These are phyloP conservation scores for Gymnobelideus leadbeateri DNA, from an alignment of 2,113 vertebrate species.

Conservation along the genomic window DNA sequence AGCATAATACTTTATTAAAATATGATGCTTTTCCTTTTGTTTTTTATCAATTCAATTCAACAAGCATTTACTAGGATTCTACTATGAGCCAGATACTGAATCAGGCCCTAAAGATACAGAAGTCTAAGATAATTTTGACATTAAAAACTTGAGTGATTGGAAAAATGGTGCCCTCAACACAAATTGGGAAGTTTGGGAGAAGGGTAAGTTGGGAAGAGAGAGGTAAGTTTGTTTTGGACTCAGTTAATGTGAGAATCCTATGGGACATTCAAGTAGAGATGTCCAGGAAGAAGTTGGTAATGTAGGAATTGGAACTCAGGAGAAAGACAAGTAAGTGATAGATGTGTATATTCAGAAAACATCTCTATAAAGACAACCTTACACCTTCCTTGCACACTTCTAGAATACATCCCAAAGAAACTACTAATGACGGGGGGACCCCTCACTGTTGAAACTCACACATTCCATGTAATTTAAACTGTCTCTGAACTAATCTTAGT, in stretches of 20 bases:
- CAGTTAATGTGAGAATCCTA: neutral
- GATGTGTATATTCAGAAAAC: neutral
- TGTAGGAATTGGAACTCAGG: neutral
- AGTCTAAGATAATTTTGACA: neutral
- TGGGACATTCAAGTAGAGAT: neutral
- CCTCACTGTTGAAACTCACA: neutral
- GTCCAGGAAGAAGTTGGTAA: neutral
- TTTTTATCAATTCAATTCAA: neutral
- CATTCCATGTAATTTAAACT: neutral
- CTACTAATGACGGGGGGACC: neutral
- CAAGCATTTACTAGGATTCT: neutral
- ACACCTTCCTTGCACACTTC: neutral
- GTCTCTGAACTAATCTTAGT: conserved; percentile 36
- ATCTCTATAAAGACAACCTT: neutral
- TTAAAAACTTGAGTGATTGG: neutral
- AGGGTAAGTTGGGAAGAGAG: neutral
- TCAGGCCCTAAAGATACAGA: neutral
- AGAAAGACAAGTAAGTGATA: neutral
- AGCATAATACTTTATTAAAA: neutral
- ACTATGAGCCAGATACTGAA: neutral
- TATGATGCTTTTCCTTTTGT: neutral
- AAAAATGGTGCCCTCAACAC: neutral
- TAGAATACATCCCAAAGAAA: neutral
- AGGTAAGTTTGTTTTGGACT: neutral
- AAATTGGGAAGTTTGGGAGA: neutral